These are phyloP conservation scores for Spicauda simplicius DNA, from an alignment of 2,888 invertebrate genomes.

Conservation along the genomic window DNA sequence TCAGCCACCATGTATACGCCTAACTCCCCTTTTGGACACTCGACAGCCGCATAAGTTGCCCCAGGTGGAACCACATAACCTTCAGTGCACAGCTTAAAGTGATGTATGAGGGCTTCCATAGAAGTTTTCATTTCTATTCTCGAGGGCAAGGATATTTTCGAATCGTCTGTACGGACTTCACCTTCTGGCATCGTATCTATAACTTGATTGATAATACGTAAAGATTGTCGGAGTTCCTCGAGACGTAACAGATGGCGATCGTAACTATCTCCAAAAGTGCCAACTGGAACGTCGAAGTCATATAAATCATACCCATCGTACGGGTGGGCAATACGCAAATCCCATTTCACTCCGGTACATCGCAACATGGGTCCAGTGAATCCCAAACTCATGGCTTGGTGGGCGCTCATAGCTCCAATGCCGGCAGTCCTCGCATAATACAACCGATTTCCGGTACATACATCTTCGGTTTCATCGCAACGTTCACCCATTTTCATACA, in stretches of 20 bases:
- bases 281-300: conserved; percentile 94
- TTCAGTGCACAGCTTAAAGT: conserved; percentile 93
- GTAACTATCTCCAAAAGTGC: conserved; percentile 92
- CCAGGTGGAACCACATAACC: conserved; percentile 95
- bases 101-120: conserved; percentile 96
- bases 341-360: conserved; percentile 94
- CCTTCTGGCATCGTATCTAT: conserved; percentile 93
- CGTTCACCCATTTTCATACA: conserved; percentile 87
- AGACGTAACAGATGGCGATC: conserved; percentile 90
- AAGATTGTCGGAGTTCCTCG: conserved; percentile 90
- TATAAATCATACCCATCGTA: conserved; percentile 93
- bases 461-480: conserved; percentile 93
- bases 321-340: conserved; percentile 91
- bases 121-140: conserved; percentile 93
- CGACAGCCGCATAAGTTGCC: conserved; percentile 90
- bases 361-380: conserved; percentile 90
- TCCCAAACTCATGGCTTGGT: conserved; percentile 91
- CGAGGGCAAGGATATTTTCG: conserved; percentile 90
- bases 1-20: conserved; percentile 95
- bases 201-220: conserved; percentile 92
- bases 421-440: conserved; percentile 87
- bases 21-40: conserved; percentile 95
- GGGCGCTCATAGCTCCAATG: conserved; percentile 89
- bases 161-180: conserved; percentile 91
- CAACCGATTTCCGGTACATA: conserved; percentile 90